Evolutionary conservation across 35 echinoderm and acorn worm genomes (phyloP).

Genomic region (Ophiothrix spiculata): DNA sequence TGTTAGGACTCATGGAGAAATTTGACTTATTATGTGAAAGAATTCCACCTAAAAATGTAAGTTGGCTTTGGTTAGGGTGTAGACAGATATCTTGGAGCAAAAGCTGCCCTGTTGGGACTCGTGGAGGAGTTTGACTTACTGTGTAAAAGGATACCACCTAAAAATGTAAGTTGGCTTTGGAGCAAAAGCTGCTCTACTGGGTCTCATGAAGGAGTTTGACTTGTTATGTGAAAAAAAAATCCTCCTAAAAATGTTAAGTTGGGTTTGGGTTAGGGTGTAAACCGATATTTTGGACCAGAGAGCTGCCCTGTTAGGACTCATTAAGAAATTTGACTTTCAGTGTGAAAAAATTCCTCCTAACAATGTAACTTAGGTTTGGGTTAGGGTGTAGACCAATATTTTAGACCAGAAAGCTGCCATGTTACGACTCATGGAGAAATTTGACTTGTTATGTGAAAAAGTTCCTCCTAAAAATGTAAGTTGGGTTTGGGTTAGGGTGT

Average conservation of each 20-base stretch:
- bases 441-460: too few relatives aligned
- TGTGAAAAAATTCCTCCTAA: too few relatives aligned
- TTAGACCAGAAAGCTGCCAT: too few relatives aligned
- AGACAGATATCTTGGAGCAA: slow-evolving; percentile 68
- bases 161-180: background rate
- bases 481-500: too few relatives aligned
- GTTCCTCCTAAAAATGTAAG: too few relatives aligned
- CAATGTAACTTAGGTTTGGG: too few relatives aligned
- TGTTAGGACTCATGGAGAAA: slow-evolving; percentile 78
- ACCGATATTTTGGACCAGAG: too few relatives aligned
- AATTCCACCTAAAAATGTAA: slow-evolving; percentile 21
- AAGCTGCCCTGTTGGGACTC: slow-evolving; percentile 62
- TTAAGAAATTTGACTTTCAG: too few relatives aligned
- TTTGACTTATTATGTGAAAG: slow-evolving; percentile 80
- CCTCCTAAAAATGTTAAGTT: slow-evolving; percentile 23
- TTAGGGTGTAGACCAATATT: slow-evolving; percentile 49
- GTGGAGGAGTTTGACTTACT: slow-evolving; percentile 86
- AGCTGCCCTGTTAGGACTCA: too few relatives aligned
- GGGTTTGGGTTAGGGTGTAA: slow-evolving; percentile 77
- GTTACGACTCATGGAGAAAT: too few relatives aligned
- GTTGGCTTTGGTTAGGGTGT: too few relatives aligned
- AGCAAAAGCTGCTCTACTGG: slow-evolving; percentile 54
- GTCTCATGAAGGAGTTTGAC: slow-evolving; percentile 86
- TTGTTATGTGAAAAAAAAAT: slow-evolving; percentile 57
- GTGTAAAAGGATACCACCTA: slow-evolving; percentile 51